phyloP scores from a whole-genome alignment of 2,113 vertebrate genomes.

The Rhizomys pruinosus region DNA sequence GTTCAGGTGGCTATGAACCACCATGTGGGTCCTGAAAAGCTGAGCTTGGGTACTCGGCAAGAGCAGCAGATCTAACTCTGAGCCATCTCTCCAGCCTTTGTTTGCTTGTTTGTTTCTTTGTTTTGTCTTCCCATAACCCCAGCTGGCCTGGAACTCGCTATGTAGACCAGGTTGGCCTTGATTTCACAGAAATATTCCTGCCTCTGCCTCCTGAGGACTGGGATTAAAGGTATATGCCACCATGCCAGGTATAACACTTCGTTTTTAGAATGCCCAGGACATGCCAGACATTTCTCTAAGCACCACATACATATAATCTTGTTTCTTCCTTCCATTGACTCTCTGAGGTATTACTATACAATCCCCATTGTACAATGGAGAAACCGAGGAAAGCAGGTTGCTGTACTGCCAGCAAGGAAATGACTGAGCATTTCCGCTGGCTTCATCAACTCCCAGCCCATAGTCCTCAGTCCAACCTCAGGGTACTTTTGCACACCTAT shows the following conservation, averaged over 20 bases:
- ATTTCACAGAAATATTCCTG: no score
- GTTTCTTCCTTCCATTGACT: not conserved
- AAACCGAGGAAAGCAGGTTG: constrained; percentile 11
- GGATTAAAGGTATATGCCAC: no score
- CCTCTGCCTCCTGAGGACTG: no score
- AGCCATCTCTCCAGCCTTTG: no score
- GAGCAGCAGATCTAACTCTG: no score
- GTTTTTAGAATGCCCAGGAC: not conserved
- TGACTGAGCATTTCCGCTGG: not conserved
- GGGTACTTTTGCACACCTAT: not conserved
- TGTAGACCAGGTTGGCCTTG: no score
- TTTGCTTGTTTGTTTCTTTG: no score
- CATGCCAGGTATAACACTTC: not conserved
- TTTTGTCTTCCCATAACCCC: no score
- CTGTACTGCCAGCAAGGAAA: not conserved
- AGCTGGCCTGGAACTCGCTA: no score
- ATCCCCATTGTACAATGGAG: not conserved
- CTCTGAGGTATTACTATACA: not conserved
- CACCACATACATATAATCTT: not conserved
- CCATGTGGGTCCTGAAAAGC: no score
- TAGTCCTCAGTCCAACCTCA: not conserved
- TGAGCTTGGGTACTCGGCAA: no score
- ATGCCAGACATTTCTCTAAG: not conserved
- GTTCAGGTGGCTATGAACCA: no score
- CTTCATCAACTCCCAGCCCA: not conserved